Base-by-base conservation (phyloP, 2,797 vertebrate genomes). In the Epinephelus coioides region DNA sequence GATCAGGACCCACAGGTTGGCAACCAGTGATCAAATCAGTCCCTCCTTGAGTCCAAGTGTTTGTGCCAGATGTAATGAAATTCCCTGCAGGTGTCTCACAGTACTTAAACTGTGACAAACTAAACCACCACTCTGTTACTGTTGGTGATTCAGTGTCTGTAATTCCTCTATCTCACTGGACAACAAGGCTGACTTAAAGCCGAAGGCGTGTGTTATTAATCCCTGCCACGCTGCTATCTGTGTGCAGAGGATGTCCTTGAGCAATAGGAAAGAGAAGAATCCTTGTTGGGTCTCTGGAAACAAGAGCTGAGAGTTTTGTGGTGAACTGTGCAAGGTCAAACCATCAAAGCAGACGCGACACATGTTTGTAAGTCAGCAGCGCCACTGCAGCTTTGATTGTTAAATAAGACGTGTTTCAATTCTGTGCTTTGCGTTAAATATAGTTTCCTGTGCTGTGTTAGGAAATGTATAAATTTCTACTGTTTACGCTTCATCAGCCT, bases 251-350 rank as follows among this genome's bases (percentile, higher is more conserved):
- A 11, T 65, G 88, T 80, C 91, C 88, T 87, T 90, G 78, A 83
- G 65, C 21, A 38, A 66, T 9, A 69, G 30, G 57, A 82, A 85
- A 88, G 57, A 85, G 25, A 83, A 64, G 21, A 82, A 81, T 73
- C 44, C 17, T 85, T 89, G 84, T 88, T 86, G 63, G 21, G 85
- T 92, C 82, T 93, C 57, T 85, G 53, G 47, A 71, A 86, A 77
- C 19, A 60, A 79, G 13, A 74, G 56, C 30, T 62, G 55, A 67
- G 7, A 82, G 81, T n/a, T 75, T 3, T n/a, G 18, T 17, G 13
- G 34, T 71, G 53, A 81, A 62, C 60, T 40, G 5, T 11, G 4
- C 85, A 76, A 88, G 80, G 88, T 75, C 78, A 66, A 57, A 59
- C 14, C 25, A 38, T 54, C 19, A 11, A 13, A 1, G 25, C 64